Evolutionary conservation across 2,888 invertebrate species (phyloP).

Genomic region (Habrosyne pyritoides): DNA sequence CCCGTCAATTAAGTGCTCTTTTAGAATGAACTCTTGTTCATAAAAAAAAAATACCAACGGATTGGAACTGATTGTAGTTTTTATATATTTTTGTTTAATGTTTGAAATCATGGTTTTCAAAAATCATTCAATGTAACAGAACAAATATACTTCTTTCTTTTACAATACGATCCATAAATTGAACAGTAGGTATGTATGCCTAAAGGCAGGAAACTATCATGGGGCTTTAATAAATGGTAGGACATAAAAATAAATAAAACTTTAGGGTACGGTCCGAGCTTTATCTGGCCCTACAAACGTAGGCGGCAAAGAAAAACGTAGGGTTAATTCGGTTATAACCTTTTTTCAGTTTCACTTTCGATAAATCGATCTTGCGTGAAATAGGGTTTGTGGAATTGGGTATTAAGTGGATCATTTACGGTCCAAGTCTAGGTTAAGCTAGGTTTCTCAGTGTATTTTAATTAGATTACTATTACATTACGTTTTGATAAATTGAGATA

Average conservation of each 20-base stretch:
- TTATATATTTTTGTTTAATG: no score
- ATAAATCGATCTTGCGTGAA: slow-evolving; percentile 57
- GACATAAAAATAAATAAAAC: slow-evolving; percentile 70
- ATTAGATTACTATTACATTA: background rate
- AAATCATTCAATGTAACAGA: background rate
- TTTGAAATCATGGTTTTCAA: no score
- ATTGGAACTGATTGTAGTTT: no score
- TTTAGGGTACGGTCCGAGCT: slow-evolving; percentile 49
- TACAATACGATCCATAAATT: background rate
- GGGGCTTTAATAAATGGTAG: slow-evolving; percentile 59
- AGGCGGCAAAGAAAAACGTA: slow-evolving; percentile 48
- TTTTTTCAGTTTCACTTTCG: slow-evolving; percentile 45
- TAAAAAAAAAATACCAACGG: no score
- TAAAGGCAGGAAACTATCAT: slow-evolving; percentile 47
- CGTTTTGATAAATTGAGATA: background rate
- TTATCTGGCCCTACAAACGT: slow-evolving; percentile 47
- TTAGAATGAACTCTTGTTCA: background rate
- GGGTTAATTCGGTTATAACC: slow-evolving; percentile 53
- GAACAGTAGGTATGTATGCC: slow-evolving; percentile 17
- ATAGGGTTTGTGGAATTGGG: slow-evolving; percentile 41
- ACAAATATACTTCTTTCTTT: background rate
- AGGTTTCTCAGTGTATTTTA: slow-evolving; percentile 8
- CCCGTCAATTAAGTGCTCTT: background rate
- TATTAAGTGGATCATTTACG: slow-evolving; percentile 24
- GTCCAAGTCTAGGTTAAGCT: slow-evolving; percentile 15